These are phyloP conservation scores for Drosophila azteca DNA, from an alignment of 1,140 invertebrate species.

Conservation along the genomic window DNA sequence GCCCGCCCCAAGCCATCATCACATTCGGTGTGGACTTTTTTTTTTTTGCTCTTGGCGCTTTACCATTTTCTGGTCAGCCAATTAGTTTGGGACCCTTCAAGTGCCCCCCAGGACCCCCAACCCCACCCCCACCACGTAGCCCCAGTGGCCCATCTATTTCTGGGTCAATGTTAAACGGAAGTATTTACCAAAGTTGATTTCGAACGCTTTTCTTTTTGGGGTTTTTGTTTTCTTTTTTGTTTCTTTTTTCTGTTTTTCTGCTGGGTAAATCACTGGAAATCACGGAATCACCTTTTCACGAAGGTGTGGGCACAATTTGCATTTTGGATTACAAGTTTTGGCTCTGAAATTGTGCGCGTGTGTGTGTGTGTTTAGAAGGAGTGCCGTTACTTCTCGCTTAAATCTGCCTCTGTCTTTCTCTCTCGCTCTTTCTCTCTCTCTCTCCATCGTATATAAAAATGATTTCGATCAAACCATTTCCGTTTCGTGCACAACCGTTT, in stretches of 20 bases:
- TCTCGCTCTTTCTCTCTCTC: background rate
- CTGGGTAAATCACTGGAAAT: conserved; percentile 34
- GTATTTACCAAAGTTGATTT: conserved; percentile 65
- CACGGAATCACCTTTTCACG: conserved; percentile 17
- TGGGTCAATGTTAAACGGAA: conserved; percentile 68
- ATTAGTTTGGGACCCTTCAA: conserved; percentile 35
- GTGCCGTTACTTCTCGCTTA: too few relatives aligned
- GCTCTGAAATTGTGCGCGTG: conserved; percentile 1
- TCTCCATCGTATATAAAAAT: too few relatives aligned
- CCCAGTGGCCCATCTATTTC: conserved; percentile 29
- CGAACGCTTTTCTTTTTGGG: conserved; percentile 34
- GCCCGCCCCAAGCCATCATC: background rate
- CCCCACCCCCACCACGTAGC: background rate
- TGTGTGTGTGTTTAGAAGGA: too few relatives aligned
- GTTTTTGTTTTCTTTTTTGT: background rate
- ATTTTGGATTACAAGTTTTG: background rate
- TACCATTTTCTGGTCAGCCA: conserved; percentile 31
- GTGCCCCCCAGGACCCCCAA: too few relatives aligned
- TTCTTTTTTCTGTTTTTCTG: background rate
- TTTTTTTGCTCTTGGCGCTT: conserved; percentile 12
- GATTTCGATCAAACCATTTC: background rate
- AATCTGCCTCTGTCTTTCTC: too few relatives aligned
- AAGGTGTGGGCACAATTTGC: conserved; percentile 21
- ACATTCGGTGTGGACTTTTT: conserved; percentile 16
- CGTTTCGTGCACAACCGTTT: background rate